phyloP scores from a whole-genome alignment of 2,888 invertebrate species.

The Drosophila peninsularis region DNA sequence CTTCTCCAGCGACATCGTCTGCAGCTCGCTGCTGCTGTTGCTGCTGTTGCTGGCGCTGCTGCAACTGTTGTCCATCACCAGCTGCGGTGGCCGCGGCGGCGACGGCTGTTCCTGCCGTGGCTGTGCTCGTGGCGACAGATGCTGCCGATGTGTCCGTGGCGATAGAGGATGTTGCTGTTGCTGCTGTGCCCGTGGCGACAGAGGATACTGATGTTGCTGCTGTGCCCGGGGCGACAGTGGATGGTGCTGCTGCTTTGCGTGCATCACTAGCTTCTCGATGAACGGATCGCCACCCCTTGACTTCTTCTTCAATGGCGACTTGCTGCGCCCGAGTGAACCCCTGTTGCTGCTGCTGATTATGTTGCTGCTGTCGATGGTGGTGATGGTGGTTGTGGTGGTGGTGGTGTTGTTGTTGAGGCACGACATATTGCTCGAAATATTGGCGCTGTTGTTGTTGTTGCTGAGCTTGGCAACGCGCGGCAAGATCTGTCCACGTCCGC shows the following conservation, averaged over 20 bases:
- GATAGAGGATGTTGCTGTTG: conserved; percentile 9
- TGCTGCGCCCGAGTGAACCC: neutral
- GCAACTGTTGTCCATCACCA: neutral
- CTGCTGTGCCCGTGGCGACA: conserved; percentile 3
- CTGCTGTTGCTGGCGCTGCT: neutral
- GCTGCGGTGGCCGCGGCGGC: neutral
- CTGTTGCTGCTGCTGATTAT: neutral
- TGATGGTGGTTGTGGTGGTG: neutral
- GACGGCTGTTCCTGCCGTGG: too few species aligned
- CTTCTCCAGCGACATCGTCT: conserved; percentile 33
- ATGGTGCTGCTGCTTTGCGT: conserved; percentile 16
- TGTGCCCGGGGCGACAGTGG: too few species aligned
- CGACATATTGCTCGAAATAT: neutral
- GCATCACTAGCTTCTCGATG: neutral
- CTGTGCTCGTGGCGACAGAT: neutral
- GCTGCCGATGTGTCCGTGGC: neutral
- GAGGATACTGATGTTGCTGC: neutral
- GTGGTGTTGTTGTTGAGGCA: neutral
- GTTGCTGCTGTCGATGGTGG: neutral
- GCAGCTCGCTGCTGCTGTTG: conserved; percentile 29
- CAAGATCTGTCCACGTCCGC: conserved; percentile 26
- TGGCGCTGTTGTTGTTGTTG: neutral
- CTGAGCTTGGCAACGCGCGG: conserved; percentile 52
- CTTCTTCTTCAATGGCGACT: conserved; percentile 17
- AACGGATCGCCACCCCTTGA: neutral